phyloP scores from a whole-genome alignment of 2,113 vertebrate genomes.

The Anthoscopus minutus region DNA sequence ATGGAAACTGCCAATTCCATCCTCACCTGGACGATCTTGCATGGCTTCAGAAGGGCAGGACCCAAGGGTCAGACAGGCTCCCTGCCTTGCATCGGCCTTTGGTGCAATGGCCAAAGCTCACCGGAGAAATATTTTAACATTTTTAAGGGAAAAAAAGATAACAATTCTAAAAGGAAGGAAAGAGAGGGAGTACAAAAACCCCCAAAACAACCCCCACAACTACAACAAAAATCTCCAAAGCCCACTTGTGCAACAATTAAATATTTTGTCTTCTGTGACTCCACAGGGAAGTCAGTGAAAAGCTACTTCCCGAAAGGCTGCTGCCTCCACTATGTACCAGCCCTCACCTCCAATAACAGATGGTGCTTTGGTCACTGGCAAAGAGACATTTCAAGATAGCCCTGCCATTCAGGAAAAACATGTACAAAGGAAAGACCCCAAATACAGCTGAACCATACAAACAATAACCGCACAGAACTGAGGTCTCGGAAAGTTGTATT shows the following conservation, averaged over 20 bases:
- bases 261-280: conserved; percentile 2
- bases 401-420: conserved; percentile 43
- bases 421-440: conserved; percentile 9
- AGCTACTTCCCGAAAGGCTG: neutral
- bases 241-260: neutral
- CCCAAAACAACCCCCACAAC: neutral
- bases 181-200: neutral
- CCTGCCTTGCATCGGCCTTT: neutral
- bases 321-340: neutral
- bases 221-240: neutral
- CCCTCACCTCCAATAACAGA: neutral
- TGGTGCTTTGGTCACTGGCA: conserved; percentile 38
- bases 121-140: neutral
- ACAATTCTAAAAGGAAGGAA: neutral
- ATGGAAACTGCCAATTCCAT: neutral
- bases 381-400: conserved; percentile 36
- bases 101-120: neutral
- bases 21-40: neutral
- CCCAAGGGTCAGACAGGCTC: neutral
- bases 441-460: conserved; percentile 16
- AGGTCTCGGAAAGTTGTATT: conserved; percentile 62
- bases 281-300: neutral
- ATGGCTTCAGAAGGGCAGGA: neutral
- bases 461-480: conserved; percentile 47
- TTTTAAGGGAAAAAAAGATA: neutral